Evolutionary conservation across 2,797 vertebrate species (phyloP).

Genomic region (Chiloscyllium punctatum): DNA sequence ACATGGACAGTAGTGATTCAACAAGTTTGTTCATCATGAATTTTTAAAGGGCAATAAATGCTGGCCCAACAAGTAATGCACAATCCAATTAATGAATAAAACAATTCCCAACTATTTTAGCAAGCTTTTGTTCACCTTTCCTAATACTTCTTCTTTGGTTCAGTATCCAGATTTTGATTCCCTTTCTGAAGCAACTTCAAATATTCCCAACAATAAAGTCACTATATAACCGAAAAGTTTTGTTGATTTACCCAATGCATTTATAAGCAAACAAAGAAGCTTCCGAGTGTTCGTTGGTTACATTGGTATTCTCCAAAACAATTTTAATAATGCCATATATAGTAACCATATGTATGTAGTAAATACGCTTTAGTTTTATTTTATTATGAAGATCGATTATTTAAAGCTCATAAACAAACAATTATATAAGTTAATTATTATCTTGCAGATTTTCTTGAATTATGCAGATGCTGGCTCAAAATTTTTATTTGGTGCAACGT

Average conservation of each 20-base stretch:
- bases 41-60: too few relatives aligned
- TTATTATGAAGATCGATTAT: background rate
- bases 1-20: too few relatives aligned
- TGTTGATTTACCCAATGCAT: background rate
- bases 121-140: background rate
- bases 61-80: too few relatives aligned
- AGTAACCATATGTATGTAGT: background rate
- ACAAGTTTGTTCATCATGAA: too few relatives aligned
- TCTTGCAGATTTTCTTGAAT: constrained; percentile 63
- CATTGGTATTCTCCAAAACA: background rate
- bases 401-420: background rate
- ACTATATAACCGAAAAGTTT: background rate
- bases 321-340: background rate
- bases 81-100: background rate
- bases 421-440: constrained; percentile 20
- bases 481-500: constrained; percentile 78
- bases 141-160: background rate
- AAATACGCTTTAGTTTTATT: background rate
- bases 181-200: background rate
- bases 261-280: background rate
- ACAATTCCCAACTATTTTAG: background rate
- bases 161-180: background rate
- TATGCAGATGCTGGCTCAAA: constrained; percentile 63
- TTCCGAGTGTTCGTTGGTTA: background rate
- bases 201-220: background rate